A percentile compares a stretch with the other conserved stretches of the same genome.
Conservation (phyloP, 2,797 vertebrate genomes). For the Tamandua tetradactyla region DNA sequence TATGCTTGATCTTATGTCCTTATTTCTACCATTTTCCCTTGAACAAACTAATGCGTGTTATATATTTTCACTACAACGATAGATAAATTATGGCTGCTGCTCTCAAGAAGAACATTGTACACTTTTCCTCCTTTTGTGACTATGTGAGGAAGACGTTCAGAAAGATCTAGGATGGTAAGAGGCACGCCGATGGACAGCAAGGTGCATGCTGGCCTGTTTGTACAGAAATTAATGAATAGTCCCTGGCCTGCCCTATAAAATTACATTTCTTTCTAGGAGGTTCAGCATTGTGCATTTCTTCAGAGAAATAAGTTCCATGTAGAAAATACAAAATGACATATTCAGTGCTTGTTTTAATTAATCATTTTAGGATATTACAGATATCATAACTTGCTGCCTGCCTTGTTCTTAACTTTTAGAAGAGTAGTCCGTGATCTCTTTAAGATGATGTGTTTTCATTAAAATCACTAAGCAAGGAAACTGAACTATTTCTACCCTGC, state of each 20-base stretch:
- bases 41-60: not conserved
- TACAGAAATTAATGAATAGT: not conserved
- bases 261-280: not conserved
- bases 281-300: not conserved
- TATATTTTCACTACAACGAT: not conserved
- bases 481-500: slow-evolving; percentile 21
- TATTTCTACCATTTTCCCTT: not conserved
- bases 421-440: slow-evolving; percentile 14
- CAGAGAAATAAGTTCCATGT: slow-evolving; percentile 14
- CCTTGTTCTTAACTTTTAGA: slow-evolving; percentile 6
- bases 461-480: slow-evolving; percentile 44
- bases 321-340: not conserved
- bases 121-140: not conserved
- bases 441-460: not conserved
- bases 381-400: not conserved
- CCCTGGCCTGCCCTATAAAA: not conserved
- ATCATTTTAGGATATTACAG: not conserved
- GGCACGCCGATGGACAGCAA: not conserved
- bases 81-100: not conserved
- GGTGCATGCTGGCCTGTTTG: not conserved
- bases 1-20: not conserved
- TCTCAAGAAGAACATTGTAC: not conserved
- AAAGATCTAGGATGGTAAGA: not conserved
- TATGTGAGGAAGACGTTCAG: not conserved
- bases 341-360: not conserved